Percentiles rank a stretch among this genome's conserved stretches.
These are phyloP conservation scores for Octopus bimaculoides DNA, from an alignment of 1,140 invertebrate genomes.

Conservation along the genomic window DNA sequence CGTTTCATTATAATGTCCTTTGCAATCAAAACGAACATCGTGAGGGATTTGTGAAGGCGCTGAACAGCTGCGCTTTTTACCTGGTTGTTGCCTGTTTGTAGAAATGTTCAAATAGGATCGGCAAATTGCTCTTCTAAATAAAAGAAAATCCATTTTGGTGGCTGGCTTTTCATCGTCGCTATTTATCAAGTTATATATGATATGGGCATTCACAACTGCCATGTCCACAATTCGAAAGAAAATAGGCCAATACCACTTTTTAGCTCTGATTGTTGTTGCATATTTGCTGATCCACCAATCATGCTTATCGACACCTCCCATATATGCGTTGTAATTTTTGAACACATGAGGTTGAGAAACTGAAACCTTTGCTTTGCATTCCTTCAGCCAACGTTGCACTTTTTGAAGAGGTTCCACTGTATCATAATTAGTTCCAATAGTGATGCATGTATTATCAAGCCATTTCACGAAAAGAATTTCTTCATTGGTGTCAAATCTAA, in stretches of 20 bases:
- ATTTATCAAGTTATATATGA: not conserved
- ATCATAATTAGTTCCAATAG: constrained; percentile 7
- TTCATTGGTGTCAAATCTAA: not conserved
- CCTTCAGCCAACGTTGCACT: not conserved
- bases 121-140: not conserved
- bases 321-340: not conserved
- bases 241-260: not conserved
- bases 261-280: not conserved
- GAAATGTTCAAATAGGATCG: not conserved
- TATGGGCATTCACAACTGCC: not conserved
- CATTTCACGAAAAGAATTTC: not conserved
- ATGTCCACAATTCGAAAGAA: not conserved
- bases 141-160: not conserved
- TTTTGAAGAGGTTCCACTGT: no score
- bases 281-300: not conserved
- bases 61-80: not conserved
- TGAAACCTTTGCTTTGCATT: not conserved
- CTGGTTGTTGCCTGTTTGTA: not conserved
- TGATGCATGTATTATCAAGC: not conserved
- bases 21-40: not conserved
- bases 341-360: not conserved
- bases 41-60: not conserved
- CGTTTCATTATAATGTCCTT: not conserved
- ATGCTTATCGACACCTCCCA: not conserved
- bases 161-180: not conserved